phyloP scores from a whole-genome alignment of 2,797 vertebrate genomes.

The Sebastes hopkinsi region DNA sequence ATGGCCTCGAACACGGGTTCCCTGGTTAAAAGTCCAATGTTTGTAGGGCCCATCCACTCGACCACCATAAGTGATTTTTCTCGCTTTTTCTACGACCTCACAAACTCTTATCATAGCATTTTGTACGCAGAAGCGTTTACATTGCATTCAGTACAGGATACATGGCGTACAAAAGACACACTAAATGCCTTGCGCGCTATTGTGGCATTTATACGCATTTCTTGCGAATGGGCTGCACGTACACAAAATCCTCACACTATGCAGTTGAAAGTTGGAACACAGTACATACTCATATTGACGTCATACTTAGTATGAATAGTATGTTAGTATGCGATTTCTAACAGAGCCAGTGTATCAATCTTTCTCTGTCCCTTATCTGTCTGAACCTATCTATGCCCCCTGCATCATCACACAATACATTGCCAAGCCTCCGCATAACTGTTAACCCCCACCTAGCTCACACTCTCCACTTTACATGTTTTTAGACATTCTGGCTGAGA shows the following conservation, averaged over 20 bases:
- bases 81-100: too few species aligned
- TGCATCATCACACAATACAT: not conserved
- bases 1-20: too few species aligned
- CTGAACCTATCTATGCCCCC: not conserved
- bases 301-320: not conserved
- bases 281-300: not conserved
- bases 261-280: not conserved
- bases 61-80: too few species aligned
- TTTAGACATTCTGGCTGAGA: not conserved
- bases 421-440: not conserved
- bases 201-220: too few species aligned
- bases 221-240: too few species aligned
- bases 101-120: too few species aligned
- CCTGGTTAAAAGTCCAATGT: too few species aligned
- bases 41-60: too few species aligned
- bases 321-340: not conserved
- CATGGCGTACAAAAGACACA: too few species aligned
- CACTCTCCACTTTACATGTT: not conserved
- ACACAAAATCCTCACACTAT: not conserved
- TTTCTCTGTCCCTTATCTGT: not conserved
- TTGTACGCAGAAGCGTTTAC: too few species aligned
- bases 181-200: too few species aligned
- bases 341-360: not conserved
- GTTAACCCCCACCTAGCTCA: not conserved
- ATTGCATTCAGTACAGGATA: too few species aligned